Evolutionary conservation across 2,888 invertebrate species (phyloP), one percentile per base, ranked within the genome.

Genomic region (Periphyllus acericola): DNA sequence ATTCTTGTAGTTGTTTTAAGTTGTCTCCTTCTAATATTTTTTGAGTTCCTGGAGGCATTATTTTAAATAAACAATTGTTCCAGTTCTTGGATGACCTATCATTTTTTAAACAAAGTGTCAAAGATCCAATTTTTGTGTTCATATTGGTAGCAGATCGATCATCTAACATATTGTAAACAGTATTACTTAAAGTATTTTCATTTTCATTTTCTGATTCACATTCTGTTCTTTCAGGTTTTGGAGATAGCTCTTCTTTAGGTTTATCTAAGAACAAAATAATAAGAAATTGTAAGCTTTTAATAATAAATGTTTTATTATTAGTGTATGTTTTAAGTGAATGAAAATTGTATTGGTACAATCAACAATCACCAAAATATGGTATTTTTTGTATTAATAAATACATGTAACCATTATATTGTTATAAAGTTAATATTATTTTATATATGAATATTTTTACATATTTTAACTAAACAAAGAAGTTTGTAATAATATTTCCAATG

Each of bases 11-110:
- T 46, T n/a, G 80, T 75, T 46, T 46, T 17, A 87, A 66, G 21
- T 87, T 87, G 40, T 87, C 81, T 2, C 87, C 80, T 81, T 87
- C 87, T 19, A 87, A 46, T 32, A 87, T 66, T 81, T 87, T 87
- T 75, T 87, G 74, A 55, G 87, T 87, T 34, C 81, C 87, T 3
- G 81, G 74, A 6, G 74, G 66, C 55, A 87, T 74, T 75, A 87
- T 74, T 81, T 74, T 75, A 6, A 81, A 87, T 46, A 87, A 87
- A 81, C 87, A 87, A 40, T 40, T 81, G 32, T 74, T 72, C 87
- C 87, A 87, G 19, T 81, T 87, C 25, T 87, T 74, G 0, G 81
- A 60, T 19, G 87, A 81, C 32, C 25, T 46, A 46, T 87, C 87
- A 34, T 74, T 81, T 87, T 60, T 87, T 66, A 87, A 87, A 34